A percentile compares a stretch with the other conserved stretches of the same genome.
phyloP scores from a whole-genome alignment of 2,888 invertebrate species.

The Oligia latruncula region DNA sequence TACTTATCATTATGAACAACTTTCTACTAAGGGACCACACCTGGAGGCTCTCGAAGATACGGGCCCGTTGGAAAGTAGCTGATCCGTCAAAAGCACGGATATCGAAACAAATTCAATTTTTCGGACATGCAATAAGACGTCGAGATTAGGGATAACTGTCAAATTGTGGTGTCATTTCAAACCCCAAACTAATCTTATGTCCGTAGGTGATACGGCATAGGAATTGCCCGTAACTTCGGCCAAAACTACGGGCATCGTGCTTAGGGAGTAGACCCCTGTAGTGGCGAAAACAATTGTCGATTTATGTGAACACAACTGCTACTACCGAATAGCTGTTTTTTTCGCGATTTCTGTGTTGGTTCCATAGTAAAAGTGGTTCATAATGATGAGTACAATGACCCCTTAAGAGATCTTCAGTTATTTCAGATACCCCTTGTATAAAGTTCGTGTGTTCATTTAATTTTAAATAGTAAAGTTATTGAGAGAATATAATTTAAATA shows the following conservation, averaged over 20 bases:
- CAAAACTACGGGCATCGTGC: neutral
- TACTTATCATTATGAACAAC: neutral
- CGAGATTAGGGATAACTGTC: neutral
- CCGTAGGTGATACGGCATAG: neutral
- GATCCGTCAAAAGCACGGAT: neutral
- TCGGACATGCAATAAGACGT: neutral
- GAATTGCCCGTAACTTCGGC: neutral
- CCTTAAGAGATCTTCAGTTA: neutral
- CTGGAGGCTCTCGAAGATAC: neutral
- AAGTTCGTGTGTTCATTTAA: neutral
- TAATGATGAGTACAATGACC: neutral
- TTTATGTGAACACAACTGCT: neutral
- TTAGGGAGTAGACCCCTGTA: neutral
- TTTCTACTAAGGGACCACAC: neutral
- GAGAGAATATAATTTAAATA: conserved; percentile 28
- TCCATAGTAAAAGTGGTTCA: neutral
- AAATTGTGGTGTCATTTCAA: neutral
- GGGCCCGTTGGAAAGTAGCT: neutral
- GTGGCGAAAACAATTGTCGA: neutral
- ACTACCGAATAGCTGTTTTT: neutral
- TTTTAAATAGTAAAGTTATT: conserved; percentile 17
- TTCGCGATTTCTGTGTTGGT: neutral
- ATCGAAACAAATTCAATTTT: neutral
- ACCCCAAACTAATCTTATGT: neutral
- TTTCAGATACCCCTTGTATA: neutral